These are phyloP conservation scores for Epiblema foenella DNA, from an alignment of 2,888 invertebrate species.

Conservation along the genomic window DNA sequence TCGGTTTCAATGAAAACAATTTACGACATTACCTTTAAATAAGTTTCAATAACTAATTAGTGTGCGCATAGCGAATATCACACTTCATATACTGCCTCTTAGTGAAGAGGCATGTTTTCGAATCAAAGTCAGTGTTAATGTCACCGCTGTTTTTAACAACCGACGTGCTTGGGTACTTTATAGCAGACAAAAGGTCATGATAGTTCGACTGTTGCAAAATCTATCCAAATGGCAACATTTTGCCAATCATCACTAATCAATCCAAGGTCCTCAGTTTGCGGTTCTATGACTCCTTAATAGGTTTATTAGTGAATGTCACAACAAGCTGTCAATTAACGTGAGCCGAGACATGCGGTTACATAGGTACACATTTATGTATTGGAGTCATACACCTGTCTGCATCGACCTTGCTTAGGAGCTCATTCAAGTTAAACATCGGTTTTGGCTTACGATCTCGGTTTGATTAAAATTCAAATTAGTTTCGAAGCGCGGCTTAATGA, in stretches of 20 bases:
- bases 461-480: conserved; percentile 33
- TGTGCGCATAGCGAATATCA: no score
- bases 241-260: conserved; percentile 20
- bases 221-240: conserved; percentile 16
- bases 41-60: not conserved
- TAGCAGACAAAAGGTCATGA: not conserved
- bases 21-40: not conserved
- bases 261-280: conserved; percentile 27
- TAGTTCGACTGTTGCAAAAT: conserved; percentile 7
- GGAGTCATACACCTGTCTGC: conserved; percentile 32
- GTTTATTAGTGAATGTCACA: conserved; percentile 36
- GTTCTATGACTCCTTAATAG: conserved; percentile 31
- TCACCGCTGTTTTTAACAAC: not conserved
- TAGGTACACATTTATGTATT: conserved; percentile 23
- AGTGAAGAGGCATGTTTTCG: not conserved
- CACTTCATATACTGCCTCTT: not conserved
- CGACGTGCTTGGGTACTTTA: not conserved
- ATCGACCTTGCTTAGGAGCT: conserved; percentile 36
- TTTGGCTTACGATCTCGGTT: conserved; percentile 24
- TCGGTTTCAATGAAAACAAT: not conserved
- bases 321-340: conserved; percentile 40
- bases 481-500: conserved; percentile 27
- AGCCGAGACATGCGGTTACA: conserved; percentile 23
- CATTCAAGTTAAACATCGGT: conserved; percentile 24
- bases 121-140: not conserved